Base-by-base conservation (phyloP, 2,888 invertebrate species). In the Eristalis tenax region DNA sequence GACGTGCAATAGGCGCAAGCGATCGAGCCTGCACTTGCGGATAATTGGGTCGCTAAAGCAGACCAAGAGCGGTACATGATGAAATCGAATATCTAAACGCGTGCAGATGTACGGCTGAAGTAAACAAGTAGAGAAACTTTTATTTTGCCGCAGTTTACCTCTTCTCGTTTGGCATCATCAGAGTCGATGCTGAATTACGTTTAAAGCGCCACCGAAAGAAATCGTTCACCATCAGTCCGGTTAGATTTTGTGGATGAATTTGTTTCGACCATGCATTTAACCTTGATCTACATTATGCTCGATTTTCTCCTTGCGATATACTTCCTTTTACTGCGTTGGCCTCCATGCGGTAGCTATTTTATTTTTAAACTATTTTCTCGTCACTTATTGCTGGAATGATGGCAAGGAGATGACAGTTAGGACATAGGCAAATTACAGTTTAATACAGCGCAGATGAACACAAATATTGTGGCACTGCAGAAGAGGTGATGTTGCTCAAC, bases 111-210 rank as follows among this genome's bases (percentile, higher is more conserved):
- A 63, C 13, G 50, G 38, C 59, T 18, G 23, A 70, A 56, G 65
- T 68, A 71, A 85, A 82, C 85, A 69, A 77, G 77, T 78, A 75
- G 82, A 74, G 85, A 86, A 86, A 86, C 74, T 86, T 76, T 80
- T 65, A 73, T 64, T 68, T 79, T 32, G 61, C 70, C 61, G 65
- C 40, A 64, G 56, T 77, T 64, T 43, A 28, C 22, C 15, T 15
- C 50, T 61, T 80, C 66, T 78, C 66, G 28, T 63, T 63, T 63
- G 18, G 35, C 50, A 26, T 61, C 75, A 66, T 65, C 18, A 26
- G 22, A 32, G 76, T n/a, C 13, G 71, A 10, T 68, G 59, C 26
- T 4, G 64, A 38, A 38, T 35, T 43, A 40, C 40, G 65, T 50
- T 71, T 69, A 78, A 83, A 83, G 78, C 65, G 69, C 78, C 68